Conservation (phyloP, 2,797 vertebrate genomes). For the Coccyzus lansbergi region DNA sequence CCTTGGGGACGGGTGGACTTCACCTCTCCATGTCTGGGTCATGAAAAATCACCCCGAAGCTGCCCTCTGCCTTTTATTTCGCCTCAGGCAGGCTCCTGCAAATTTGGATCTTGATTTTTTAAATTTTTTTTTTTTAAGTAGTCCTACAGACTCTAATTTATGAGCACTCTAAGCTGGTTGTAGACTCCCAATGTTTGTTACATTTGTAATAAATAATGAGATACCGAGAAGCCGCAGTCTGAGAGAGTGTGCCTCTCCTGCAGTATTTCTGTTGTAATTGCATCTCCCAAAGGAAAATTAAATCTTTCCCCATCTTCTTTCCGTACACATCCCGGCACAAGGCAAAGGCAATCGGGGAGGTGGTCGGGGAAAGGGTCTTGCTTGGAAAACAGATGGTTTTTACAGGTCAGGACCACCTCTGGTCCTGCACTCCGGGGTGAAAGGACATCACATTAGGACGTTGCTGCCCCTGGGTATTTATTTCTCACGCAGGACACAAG, state of each 20-base stretch:
- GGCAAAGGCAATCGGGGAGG: background rate
- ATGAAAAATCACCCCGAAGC: background rate
- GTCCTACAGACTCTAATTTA: conserved; percentile 49
- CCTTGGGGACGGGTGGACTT: background rate
- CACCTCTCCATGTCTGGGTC: background rate
- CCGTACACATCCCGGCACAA: background rate
- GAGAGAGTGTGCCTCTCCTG: conserved; percentile 57
- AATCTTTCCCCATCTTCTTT: conserved; percentile 50
- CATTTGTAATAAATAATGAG: conserved; percentile 75
- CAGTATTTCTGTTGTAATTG: conserved; percentile 67
- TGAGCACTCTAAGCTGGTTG: conserved; percentile 37
- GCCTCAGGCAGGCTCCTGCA: background rate
- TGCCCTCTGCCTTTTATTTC: background rate
- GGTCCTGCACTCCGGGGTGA: background rate
- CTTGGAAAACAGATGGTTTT: background rate
- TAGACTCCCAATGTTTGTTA: conserved; percentile 63
- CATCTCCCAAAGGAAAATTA: conserved; percentile 69
- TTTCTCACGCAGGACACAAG: background rate
- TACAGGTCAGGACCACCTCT: background rate
- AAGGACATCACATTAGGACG: background rate
- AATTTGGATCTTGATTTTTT: background rate
- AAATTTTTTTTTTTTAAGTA: background rate
- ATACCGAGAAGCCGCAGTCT: conserved; percentile 62
- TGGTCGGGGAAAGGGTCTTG: background rate
- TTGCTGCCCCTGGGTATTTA: background rate